Percentiles rank a stretch among this genome's conserved stretches.
phyloP scores from a whole-genome alignment of 1,140 invertebrate species.

The Bombus haemorrhoidalis region DNA sequence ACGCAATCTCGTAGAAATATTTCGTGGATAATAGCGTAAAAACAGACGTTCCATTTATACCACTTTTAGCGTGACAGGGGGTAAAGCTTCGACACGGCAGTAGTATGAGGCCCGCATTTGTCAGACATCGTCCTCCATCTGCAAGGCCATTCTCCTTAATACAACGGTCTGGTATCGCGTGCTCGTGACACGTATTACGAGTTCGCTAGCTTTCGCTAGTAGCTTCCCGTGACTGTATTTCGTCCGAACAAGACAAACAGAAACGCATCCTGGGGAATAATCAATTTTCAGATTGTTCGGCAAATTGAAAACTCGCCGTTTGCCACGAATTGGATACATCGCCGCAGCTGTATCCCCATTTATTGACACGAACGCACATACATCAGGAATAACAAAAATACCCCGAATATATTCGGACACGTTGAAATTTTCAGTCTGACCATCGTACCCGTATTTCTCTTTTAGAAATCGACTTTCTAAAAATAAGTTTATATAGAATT shows the following conservation, averaged over 20 bases:
- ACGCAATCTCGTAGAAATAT: conserved; percentile 15
- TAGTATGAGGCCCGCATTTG: conserved; percentile 40
- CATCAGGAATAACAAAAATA: not conserved
- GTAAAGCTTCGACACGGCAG: conserved; percentile 5
- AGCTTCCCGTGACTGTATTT: not conserved
- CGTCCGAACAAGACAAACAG: conserved; percentile 1
- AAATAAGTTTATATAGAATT: no score
- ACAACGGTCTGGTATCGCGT: conserved; percentile 27
- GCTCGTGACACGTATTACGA: conserved; percentile 34
- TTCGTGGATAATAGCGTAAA: conserved; percentile 21
- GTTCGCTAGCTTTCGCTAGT: not conserved
- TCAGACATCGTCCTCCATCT: conserved; percentile 44
- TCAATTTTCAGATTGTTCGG: conserved; percentile 18
- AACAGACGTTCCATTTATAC: conserved; percentile 42
- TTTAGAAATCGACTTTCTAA: no score
- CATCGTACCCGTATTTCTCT: not conserved
- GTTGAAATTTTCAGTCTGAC: not conserved
- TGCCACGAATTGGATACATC: not conserved
- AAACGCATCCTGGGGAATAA: conserved; percentile 7
- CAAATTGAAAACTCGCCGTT: conserved; percentile 32
- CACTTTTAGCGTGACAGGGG: conserved; percentile 14
- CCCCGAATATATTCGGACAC: no score
- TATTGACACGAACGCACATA: not conserved
- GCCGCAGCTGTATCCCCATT: not conserved
- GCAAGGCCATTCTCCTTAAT: conserved; percentile 34